Percentiles rank a stretch among this genome's conserved stretches.
Evolutionary conservation across 2,888 invertebrate species (phyloP).

Genomic region (Papilio protenor): DNA sequence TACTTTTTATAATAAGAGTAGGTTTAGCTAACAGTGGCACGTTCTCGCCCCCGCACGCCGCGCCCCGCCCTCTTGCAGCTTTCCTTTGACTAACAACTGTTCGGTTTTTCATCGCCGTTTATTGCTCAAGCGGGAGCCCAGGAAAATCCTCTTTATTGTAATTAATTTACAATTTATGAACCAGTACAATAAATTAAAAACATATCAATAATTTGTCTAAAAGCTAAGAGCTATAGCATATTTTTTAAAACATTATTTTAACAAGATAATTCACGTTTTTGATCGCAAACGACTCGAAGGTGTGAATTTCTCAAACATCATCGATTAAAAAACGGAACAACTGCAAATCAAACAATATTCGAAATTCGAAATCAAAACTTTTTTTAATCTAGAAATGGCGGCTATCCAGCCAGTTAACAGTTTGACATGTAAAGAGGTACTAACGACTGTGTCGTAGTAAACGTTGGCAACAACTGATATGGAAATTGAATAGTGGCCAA

Average conservation of each 20-base stretch:
- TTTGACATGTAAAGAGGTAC: conserved; percentile 21
- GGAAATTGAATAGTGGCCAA: conserved; percentile 35
- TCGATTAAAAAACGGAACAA: neutral
- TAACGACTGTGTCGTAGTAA: neutral
- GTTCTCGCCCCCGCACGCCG: conserved; percentile 1
- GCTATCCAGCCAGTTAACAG: conserved; percentile 15
- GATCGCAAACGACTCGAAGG: no score
- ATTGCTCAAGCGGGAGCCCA: conserved; percentile 1
- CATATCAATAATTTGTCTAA: neutral
- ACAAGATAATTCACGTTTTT: no score
- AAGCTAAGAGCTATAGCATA: neutral
- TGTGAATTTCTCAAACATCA: no score
- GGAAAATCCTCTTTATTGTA: conserved; percentile 1
- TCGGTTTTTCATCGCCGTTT: neutral
- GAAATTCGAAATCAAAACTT: conserved; percentile 7
- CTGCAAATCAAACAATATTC: neutral
- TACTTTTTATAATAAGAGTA: neutral
- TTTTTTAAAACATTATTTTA: neutral
- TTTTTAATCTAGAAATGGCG: neutral
- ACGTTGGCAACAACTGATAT: conserved; percentile 29
- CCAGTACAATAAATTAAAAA: neutral
- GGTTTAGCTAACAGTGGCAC: neutral
- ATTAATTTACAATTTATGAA: conserved; percentile 6
- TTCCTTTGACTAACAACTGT: conserved; percentile 18
- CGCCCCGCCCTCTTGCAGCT: neutral